Conservation (phyloP, 2,888 invertebrate species). For the Apantesis nais region DNA sequence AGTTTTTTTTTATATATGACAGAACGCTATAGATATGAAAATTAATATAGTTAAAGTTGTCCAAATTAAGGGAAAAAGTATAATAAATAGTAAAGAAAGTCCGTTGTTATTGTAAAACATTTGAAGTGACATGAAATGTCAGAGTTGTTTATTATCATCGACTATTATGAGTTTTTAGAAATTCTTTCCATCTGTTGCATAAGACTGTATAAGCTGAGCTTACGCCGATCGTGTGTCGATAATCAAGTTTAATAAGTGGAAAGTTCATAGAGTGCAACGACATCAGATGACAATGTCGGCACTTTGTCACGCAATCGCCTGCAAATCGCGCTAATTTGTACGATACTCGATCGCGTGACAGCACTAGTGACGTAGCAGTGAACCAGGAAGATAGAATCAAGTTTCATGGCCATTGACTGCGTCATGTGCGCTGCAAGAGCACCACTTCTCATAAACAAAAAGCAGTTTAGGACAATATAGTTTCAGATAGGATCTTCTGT, state of each 20-base stretch:
- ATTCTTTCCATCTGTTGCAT: slow-evolving; percentile 63
- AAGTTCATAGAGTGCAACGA: slow-evolving; percentile 79
- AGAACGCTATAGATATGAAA: neutral
- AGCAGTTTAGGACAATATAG: neutral
- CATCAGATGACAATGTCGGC: slow-evolving; percentile 60
- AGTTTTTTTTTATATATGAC: neutral
- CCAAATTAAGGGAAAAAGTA: neutral
- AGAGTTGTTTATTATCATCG: slow-evolving; percentile 24
- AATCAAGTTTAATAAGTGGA: slow-evolving; percentile 81
- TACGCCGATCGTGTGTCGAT: slow-evolving; percentile 70
- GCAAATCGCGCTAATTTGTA: slow-evolving; percentile 70
- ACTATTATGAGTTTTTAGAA: slow-evolving; percentile 47
- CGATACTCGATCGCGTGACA: slow-evolving; percentile 64
- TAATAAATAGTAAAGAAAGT: slow-evolving; percentile 8
- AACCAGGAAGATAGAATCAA: slow-evolving; percentile 67
- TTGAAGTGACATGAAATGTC: slow-evolving; percentile 16
- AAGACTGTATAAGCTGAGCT: slow-evolving; percentile 52
- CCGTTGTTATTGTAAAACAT: slow-evolving; percentile 6
- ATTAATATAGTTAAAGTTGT: neutral
- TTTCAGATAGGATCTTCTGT: neutral
- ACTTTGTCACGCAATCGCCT: slow-evolving; percentile 70
- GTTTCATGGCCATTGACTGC: slow-evolving; percentile 51
- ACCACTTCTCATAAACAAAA: slow-evolving; percentile 19
- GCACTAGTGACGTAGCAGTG: slow-evolving; percentile 43
- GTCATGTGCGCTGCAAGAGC: slow-evolving; percentile 40